These are phyloP conservation scores for Pogonomyrmex californicus DNA, from an alignment of 1,140 invertebrate species.

Conservation along the genomic window DNA sequence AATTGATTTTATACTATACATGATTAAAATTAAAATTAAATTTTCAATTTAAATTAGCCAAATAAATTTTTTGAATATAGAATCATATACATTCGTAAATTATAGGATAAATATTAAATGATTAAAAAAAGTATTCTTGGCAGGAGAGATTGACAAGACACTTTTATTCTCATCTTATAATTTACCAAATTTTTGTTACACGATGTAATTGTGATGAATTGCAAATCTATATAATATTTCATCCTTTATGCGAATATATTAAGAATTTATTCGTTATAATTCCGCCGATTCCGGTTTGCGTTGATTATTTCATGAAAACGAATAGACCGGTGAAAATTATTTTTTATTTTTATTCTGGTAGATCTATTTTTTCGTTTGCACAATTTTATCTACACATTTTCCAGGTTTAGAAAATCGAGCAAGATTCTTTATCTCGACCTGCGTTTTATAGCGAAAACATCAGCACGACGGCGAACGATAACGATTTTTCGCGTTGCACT, in stretches of 20 bases:
- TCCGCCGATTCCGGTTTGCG: conserved; percentile 4
- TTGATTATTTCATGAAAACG: conserved; percentile 10
- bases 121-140: not conserved
- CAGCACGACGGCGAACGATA: not conserved
- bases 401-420: conserved; percentile 4
- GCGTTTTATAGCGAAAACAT: conserved; percentile 33
- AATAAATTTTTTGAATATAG: not conserved
- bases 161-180: not conserved
- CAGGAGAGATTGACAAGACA: not conserved
- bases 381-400: not conserved
- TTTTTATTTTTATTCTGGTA: conserved; percentile 10
- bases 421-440: not conserved
- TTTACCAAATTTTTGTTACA: conserved; percentile 1
- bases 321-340: not conserved
- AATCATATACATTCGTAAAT: not conserved
- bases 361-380: not conserved
- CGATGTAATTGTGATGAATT: conserved; percentile 22
- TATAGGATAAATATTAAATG: conserved; percentile 1
- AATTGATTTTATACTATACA: not conserved
- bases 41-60: not conserved
- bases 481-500: conserved; percentile 29
- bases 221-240: not conserved
- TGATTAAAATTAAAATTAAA: not conserved
- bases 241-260: not conserved
- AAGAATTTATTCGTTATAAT: conserved; percentile 11